Base-by-base conservation (phyloP, 2,888 invertebrate genomes). In the Hermodice carunculata region DNA sequence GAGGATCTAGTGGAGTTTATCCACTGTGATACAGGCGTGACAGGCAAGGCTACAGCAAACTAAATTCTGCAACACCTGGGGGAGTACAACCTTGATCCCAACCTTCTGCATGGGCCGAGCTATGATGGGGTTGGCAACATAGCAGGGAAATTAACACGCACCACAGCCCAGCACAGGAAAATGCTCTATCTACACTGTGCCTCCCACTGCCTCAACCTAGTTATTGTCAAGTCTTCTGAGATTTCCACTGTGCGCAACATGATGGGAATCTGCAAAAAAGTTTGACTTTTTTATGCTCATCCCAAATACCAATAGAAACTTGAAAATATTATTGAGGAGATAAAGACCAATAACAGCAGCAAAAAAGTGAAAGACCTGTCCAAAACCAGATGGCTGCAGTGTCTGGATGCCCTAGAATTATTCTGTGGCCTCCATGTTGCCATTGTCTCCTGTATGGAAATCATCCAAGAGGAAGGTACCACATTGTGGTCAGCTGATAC, bases 1-100 rank as follows among this genome's bases (percentile, higher is more conserved):
- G 64, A 74, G 40, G 68, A 66, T 43, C 31, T 74, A 11, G 19
- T 51, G 28, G 51, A 22, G 8, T 51, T 51, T 51, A 22, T 28
- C 6, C 26, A 51, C 11, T 51, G 51, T 28, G 46, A 44, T 11
- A 22, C 8, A 29, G 51, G 51, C 8, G 19, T 51, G 6, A 14
- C 51, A 8, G 29, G 28, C 11, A 22, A 37, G 17, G 37, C 37
- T 14, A 17, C 11, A 11, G 51, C 51, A 8, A 48, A 51, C 19
- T 31, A 53, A 22, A 52, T 59, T 26, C 4, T 40, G 19, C 24
- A 31, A 26, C 24, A 24, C n/a, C 19, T 59, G 48, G n/a, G 32
- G 31, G 26, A 31, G 31, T 54, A 31, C 51, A 24, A 24, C 32
- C 54, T 59, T 51, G 60, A 57, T n/a, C 42, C 31, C 26, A 42